Evolutionary conservation across 2,888 invertebrate species (phyloP), one percentile per base, ranked within the genome.

Genomic region (Anagyrus pseudococci): DNA sequence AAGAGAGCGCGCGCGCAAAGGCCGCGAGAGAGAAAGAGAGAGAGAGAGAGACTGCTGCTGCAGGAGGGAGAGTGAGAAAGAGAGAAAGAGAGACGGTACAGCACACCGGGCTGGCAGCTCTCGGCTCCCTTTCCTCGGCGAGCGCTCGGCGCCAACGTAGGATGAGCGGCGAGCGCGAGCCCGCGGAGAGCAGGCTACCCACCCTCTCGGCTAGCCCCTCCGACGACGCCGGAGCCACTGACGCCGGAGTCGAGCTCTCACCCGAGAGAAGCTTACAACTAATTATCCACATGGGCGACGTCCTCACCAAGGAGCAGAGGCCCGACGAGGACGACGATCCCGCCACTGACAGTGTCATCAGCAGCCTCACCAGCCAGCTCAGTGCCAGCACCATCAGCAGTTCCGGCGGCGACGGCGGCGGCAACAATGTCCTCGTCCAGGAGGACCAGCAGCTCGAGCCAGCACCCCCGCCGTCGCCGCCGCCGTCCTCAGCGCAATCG

Each of bases 281-380:
- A n/a, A n/a, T n/a, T n/a, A n/a, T n/a, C n/a, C n/a, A n/a, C 63
- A 81, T 81, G 80, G 78, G 76, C 72, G 79, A 81, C 74, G 79
- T 79, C 70, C 76, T 81, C 58, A 74, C 75, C 49, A 78, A 79
- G 72, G 77, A 75, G 72, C 72, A 66, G 57, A 15, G 13, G 49
- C 50, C 55, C 2, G 54, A 57, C 37, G 61, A 55, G 40, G 48
- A 49, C 13, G 10, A 19, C 20, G 44, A 52, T 19, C 17, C 26
- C n/a, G 17, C 8, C 43, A 17, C 17, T 17, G 43, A 13, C 43
- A 49, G 3, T 26, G 22, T 2, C 44, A 26, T 23, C 46, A 4
- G 23, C 33, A 43, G 3, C 26, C 17, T 48, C 62, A 33, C 43
- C 2, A 15, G 25, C 29, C 26, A 10, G 23, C 43, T n/a, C 7